Evolutionary conservation across 2,888 invertebrate species (phyloP).

Genomic region (Thereva nobilitata): DNA sequence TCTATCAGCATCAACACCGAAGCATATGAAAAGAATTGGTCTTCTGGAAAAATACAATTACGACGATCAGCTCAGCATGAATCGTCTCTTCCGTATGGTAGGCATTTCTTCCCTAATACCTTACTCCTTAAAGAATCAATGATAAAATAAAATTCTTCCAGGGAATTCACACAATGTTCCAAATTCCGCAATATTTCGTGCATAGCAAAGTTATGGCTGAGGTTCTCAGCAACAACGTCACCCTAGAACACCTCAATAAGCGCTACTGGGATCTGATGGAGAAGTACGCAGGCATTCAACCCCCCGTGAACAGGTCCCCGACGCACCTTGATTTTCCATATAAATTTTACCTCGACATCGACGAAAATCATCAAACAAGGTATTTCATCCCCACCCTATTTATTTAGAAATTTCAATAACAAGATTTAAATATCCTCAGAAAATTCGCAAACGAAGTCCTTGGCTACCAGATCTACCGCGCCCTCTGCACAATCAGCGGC

Average conservation of each 20-base stretch:
- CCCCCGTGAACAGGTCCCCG: conserved; percentile 64
- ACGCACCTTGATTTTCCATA: conserved; percentile 72
- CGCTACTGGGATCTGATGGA: conserved; percentile 67
- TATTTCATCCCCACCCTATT: conserved; percentile 25
- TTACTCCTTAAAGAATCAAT: no score
- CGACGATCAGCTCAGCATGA: conserved; percentile 60
- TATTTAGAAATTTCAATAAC: conserved; percentile 42
- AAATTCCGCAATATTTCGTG: conserved; percentile 69
- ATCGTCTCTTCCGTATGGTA: conserved; percentile 62
- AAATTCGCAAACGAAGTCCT: conserved; percentile 76
- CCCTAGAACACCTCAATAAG: conserved; percentile 63
- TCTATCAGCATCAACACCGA: conserved; percentile 67
- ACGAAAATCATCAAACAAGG: conserved; percentile 47
- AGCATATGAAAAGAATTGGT: conserved; percentile 71
- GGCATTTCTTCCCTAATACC: background rate
- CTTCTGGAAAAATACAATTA: conserved; percentile 66
- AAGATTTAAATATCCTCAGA: conserved; percentile 54
- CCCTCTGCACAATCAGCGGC: conserved; percentile 67
- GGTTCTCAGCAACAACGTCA: conserved; percentile 60
- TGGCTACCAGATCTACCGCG: conserved; percentile 66
- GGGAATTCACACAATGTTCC: conserved; percentile 70
- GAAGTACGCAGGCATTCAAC: conserved; percentile 65
- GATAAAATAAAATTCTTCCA: conserved; percentile 46
- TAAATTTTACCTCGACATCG: conserved; percentile 64
- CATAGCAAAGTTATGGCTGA: conserved; percentile 71